These are phyloP conservation scores for Dichetophora obliterata DNA, from an alignment of 2,888 invertebrate genomes.

Conservation along the genomic window DNA sequence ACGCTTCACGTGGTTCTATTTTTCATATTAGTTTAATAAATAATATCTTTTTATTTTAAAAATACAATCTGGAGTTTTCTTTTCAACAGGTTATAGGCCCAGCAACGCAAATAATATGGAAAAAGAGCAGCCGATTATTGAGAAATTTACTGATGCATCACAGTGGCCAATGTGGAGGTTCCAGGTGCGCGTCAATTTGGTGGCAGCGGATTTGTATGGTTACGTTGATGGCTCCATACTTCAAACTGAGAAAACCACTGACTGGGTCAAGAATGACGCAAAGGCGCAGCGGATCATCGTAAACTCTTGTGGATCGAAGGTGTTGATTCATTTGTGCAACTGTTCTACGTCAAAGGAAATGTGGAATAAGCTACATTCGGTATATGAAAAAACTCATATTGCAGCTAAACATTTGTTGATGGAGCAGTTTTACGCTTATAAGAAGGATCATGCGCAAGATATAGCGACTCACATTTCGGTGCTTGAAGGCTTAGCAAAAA, in stretches of 20 bases:
- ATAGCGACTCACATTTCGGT: slow-evolving; percentile 47
- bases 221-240: slow-evolving; percentile 30
- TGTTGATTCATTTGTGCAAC: background rate
- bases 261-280: background rate
- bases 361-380: slow-evolving; percentile 32
- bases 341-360: slow-evolving; percentile 1
- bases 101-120: no score
- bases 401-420: slow-evolving; percentile 59
- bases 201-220: slow-evolving; percentile 38
- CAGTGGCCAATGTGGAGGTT: slow-evolving; percentile 48
- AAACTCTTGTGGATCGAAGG: no score
- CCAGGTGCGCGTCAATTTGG: slow-evolving; percentile 39
- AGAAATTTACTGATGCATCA: no score
- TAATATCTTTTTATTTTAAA: no score
- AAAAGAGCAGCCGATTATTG: no score
- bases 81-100: no score
- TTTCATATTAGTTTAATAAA: no score
- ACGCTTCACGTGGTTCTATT: no score
- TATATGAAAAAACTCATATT: slow-evolving; percentile 57
- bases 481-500: background rate
- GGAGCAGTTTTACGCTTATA: slow-evolving; percentile 50
- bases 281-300: no score
- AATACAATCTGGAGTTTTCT: no score
- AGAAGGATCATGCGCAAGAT: slow-evolving; percentile 40
- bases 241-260: background rate